A percentile compares a stretch with the other conserved stretches of the same genome.
These are phyloP conservation scores for Phataginus tricuspis DNA, from an alignment of 2,797 vertebrate species.

Conservation along the genomic window DNA sequence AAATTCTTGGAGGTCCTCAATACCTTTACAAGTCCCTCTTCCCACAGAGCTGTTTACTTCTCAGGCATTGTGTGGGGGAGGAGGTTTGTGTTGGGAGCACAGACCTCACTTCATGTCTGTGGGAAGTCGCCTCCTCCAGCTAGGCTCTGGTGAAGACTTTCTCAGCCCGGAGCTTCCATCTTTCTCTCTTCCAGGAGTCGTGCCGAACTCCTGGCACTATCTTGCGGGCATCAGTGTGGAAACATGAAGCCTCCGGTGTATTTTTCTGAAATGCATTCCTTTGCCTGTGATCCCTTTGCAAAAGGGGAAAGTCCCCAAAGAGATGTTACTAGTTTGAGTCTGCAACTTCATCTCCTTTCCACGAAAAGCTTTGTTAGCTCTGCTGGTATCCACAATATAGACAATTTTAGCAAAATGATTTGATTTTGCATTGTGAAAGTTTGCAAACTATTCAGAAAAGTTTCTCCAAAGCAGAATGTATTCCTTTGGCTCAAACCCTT, in stretches of 20 bases:
- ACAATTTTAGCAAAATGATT: neutral
- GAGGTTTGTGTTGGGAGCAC: neutral
- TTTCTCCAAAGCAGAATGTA: neutral
- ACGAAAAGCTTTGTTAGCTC: neutral
- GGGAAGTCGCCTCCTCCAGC: rapidly evolving
- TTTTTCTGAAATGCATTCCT: neutral
- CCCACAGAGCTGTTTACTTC: neutral
- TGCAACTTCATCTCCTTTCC: neutral
- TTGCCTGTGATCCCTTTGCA: neutral
- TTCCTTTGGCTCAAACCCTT: neutral
- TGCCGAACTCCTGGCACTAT: neutral
- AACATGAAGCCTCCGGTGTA: neutral
- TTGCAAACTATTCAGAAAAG: neutral
- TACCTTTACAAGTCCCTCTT: neutral
- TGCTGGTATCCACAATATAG: rapidly evolving
- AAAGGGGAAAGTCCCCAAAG: neutral
- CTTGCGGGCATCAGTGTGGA: neutral
- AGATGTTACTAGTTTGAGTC: neutral
- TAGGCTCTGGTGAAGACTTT: too few relatives aligned
- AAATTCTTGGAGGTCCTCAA: neutral
- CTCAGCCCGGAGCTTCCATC: neutral
- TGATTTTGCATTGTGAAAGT: neutral
- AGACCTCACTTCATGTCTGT: rapidly evolving
- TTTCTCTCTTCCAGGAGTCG: neutral
- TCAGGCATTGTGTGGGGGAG: neutral